These are phyloP conservation scores for Pseudochirops corinnae DNA, from an alignment of 2,797 vertebrate species.

Conservation along the genomic window DNA sequence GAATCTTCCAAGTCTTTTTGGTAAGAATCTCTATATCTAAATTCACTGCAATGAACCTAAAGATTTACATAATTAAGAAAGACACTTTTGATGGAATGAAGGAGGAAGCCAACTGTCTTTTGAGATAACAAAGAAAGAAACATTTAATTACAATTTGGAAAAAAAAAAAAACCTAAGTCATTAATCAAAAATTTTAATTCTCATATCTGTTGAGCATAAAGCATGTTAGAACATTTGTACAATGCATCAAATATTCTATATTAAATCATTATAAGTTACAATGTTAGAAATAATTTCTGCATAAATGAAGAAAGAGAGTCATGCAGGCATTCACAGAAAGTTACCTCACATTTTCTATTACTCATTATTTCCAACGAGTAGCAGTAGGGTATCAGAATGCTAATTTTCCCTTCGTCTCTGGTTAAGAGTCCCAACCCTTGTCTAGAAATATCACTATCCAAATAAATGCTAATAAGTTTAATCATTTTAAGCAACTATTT, in stretches of 20 bases:
- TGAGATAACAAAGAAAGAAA: slow-evolving; percentile 71
- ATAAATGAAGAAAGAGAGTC: slow-evolving; percentile 55
- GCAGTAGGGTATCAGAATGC: slow-evolving; percentile 37
- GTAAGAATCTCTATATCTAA: slow-evolving; percentile 69
- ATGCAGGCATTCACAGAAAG: slow-evolving; percentile 61
- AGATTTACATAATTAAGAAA: slow-evolving; percentile 77
- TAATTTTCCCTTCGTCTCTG: slow-evolving; percentile 54
- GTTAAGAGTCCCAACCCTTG: slow-evolving; percentile 18
- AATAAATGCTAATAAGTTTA: slow-evolving; percentile 37
- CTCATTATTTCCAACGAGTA: slow-evolving; percentile 61
- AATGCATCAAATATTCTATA: slow-evolving; percentile 69
- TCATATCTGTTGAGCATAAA: slow-evolving; percentile 70
- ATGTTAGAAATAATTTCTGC: slow-evolving; percentile 62
- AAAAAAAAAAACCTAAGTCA: slow-evolving; percentile 70
- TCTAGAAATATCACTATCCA: slow-evolving; percentile 39
- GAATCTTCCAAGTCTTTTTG: slow-evolving; percentile 61
- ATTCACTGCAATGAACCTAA: slow-evolving; percentile 69
- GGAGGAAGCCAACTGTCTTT: slow-evolving; percentile 60
- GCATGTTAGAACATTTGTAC: slow-evolving; percentile 70
- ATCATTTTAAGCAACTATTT: slow-evolving; percentile 58
- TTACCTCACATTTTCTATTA: slow-evolving; percentile 64
- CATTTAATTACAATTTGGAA: slow-evolving; percentile 73
- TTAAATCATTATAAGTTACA: slow-evolving; percentile 68
- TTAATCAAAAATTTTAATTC: slow-evolving; percentile 79
- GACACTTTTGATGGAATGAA: slow-evolving; percentile 58